Evolutionary conservation across 2,797 vertebrate species (phyloP), one percentile per base, ranked within the genome.

Genomic region (Pseudopleuronectes americanus): DNA sequence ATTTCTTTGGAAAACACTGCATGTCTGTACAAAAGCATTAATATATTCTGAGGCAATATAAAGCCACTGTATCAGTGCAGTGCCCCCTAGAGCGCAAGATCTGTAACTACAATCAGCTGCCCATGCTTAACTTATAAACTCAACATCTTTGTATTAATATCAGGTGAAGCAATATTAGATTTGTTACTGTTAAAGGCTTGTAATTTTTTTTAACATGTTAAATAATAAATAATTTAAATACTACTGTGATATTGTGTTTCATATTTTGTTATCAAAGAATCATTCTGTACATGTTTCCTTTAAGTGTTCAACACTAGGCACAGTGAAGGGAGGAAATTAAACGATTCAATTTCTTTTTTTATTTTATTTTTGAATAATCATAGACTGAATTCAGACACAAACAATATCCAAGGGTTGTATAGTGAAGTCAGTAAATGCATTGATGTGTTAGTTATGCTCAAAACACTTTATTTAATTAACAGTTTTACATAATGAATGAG

Each of bases 41-140:
- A 47, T 56, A 13, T 43, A 45, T 71, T 64, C 41, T 63, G 31
- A 43, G 26, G 19, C 14, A 36, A 33, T 62, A n/a, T 54, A n/a
- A 53, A 57, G 24, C 31, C 4, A 14, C 54, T 24, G n/a, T 33
- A 6, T 24, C 16, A 9, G 19, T 31, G 23, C 76, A 81, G 85
- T 68, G 60, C 83, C 79, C 47, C 66, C 81, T 54, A 0, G 24
- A 59, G 76, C 26, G 17, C 56, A 66, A 26, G 13, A 1, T 17
- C 6, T 65, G 74, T 22, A 74, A 81, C 71, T 85, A 64, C 79
- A 86, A 41, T 0, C 23, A 57, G 55, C 41, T 56, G 0, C 36
- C 36, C 31, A n/a, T 17, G 24, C 13, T 52, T 47, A n/a, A 45
- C 24, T 49, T 8, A 33, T 21, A 7, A 64, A 24, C 38, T 69